Evolutionary conservation across 2,113 vertebrate species (phyloP), one percentile per base, ranked within the genome.

Genomic region (Silurus glanis): DNA sequence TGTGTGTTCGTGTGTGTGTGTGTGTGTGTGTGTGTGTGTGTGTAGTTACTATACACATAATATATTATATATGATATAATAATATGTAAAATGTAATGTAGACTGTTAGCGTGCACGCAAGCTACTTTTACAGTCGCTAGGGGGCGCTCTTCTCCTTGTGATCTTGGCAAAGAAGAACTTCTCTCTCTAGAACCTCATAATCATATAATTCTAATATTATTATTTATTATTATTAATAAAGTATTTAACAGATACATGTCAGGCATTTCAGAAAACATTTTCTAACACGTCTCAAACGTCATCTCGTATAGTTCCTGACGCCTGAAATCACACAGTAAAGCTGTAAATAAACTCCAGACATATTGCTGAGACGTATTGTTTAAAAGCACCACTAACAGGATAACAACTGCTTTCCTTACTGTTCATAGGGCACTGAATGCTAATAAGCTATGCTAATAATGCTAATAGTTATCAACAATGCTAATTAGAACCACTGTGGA

Each of bases 61-160:
- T 64, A 16, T 64, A 64, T 64, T 64, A 64, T 64, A 23, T 64
- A 64, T 64, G 37, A 37, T 37, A 37, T 37, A 37, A 37, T 37
- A 37, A 37, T 6, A 61, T 61, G 58, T 62, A 62, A 62, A 62
- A 62, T 23, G 61, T 62, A 9, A 6, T 61, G 6, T 61, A 21
- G 59, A 19, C 59, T 61, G 16, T 19, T 61, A 61, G 5, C 7
- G 59, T 6, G 21, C 6, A 8, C 61, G 8, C 19, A 23, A 37
- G 37, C 37, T 37, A 37, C 37, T 37, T 37, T 37, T 2, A 37
- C 37, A 37, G 37, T 37, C 37, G 37, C 37, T 92, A 95, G 94
- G 91, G 93, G 94, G 94, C 89, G 89, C 90, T 94, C 85, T 94
- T 88, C 85, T 89, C 93, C 51, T 82, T 62, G 21, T 84, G 47